Evolutionary conservation across 2,888 invertebrate species (phyloP).

Genomic region (Tipula vernalis): DNA sequence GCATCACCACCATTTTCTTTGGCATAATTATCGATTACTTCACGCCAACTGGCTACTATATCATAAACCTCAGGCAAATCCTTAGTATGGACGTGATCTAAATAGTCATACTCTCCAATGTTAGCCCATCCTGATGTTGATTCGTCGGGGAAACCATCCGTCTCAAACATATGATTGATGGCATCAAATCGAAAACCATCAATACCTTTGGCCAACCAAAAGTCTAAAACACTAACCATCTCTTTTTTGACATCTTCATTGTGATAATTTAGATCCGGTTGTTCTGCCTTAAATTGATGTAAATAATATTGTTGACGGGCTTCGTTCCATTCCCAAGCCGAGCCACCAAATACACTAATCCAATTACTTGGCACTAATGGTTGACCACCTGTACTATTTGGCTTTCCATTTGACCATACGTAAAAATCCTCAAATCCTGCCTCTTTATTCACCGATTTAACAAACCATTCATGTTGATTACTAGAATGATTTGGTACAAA

Average conservation of each 20-base stretch:
- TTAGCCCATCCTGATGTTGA: conserved; percentile 35
- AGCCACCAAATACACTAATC: conserved; percentile 46
- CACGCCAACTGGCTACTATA: conserved; percentile 43
- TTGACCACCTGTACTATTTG: conserved; percentile 17
- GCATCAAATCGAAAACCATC: conserved; percentile 82
- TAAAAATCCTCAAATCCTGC: conserved; percentile 57
- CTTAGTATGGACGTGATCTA: conserved; percentile 49
- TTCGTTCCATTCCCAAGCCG: conserved; percentile 61
- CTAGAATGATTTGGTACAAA: conserved; percentile 42
- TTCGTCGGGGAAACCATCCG: conserved; percentile 42
- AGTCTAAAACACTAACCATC: conserved; percentile 52
- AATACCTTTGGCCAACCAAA: conserved; percentile 73
- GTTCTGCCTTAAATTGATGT: conserved; percentile 60
- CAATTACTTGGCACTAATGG: conserved; percentile 36
- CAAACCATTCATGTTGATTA: conserved; percentile 50
- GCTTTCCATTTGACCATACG: conserved; percentile 41
- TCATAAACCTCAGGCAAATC: conserved; percentile 39
- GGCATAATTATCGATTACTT: conserved; percentile 37
- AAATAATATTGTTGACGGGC: conserved; percentile 58
- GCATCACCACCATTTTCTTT: background rate
- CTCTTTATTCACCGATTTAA: conserved; percentile 41
- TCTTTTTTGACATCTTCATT: conserved; percentile 53
- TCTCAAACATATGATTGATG: conserved; percentile 51
- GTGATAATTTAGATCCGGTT: conserved; percentile 73
- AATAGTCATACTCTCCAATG: conserved; percentile 41